phyloP scores from a whole-genome alignment of 2,888 invertebrate species.

The Eristalinus aeneus region DNA sequence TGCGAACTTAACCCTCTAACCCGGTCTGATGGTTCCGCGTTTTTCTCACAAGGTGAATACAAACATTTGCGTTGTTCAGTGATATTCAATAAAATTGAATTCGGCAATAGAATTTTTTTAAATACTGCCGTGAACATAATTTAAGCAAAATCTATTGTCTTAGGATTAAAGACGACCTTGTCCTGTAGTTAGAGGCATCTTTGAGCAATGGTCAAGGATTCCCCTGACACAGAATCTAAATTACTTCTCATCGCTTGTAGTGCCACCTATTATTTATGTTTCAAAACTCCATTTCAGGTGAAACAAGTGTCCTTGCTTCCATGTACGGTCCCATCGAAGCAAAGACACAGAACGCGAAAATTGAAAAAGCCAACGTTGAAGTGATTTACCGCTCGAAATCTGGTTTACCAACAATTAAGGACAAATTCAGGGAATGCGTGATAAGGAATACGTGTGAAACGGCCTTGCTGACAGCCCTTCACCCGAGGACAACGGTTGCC shows the following conservation, averaged over 20 bases:
- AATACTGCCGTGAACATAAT: no score
- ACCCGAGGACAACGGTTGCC: constrained; percentile 90
- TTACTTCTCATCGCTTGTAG: not conserved
- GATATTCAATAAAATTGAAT: not conserved
- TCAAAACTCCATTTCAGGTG: constrained; percentile 83
- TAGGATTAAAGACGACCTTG: no score
- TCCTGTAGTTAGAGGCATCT: no score
- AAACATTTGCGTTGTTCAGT: not conserved
- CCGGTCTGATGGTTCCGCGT: constrained; percentile 89
- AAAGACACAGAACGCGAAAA: constrained; percentile 87
- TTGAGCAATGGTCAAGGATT: not conserved
- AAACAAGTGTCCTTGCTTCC: constrained; percentile 88
- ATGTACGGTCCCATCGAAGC: constrained; percentile 92
- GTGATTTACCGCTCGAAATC: constrained; percentile 88
- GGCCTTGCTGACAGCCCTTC: constrained; percentile 85
- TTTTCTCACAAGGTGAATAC: constrained; percentile 86
- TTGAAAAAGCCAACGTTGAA: constrained; percentile 89
- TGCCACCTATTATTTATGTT: constrained; percentile 5
- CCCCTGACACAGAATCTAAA: not conserved
- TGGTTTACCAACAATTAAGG: constrained; percentile 87
- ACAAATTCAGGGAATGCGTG: constrained; percentile 88
- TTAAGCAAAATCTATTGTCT: no score
- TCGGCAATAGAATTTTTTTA: no score
- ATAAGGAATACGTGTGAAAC: constrained; percentile 90
- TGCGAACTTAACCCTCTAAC: constrained; percentile 88